phyloP scores from a whole-genome alignment of 2,797 vertebrate genomes.

The Phataginus tetradactyla region DNA sequence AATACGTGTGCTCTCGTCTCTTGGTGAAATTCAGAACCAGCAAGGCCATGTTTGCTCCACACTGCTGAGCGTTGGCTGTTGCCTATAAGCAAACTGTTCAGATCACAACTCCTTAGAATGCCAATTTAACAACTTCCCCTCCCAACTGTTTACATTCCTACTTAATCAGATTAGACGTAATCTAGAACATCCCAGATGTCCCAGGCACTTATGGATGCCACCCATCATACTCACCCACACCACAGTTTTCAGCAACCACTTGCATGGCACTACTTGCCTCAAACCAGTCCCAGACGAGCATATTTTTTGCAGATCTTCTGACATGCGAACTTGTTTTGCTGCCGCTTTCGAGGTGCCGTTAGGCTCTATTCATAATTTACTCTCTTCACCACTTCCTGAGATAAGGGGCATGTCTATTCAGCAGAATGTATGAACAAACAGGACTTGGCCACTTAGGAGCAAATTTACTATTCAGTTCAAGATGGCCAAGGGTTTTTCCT shows the following conservation, averaged over 20 bases:
- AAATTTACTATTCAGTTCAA: neutral
- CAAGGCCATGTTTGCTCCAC: neutral
- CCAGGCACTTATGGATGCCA: no score
- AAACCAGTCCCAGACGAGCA: neutral
- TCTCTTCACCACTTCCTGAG: neutral
- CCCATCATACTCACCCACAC: neutral
- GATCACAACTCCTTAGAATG: neutral
- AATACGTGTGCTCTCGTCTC: neutral
- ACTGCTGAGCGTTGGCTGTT: neutral
- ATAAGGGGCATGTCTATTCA: neutral
- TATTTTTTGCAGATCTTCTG: neutral
- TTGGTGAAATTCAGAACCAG: neutral
- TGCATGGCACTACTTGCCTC: neutral
- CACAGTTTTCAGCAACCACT: no score
- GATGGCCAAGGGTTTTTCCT: neutral
- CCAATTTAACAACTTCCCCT: neutral
- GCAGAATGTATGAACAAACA: neutral
- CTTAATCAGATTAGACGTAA: neutral
- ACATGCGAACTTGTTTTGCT: neutral
- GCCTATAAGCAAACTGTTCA: neutral
- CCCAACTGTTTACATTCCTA: neutral
- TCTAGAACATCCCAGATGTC: neutral
- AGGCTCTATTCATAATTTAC: accelerated
- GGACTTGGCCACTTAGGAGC: neutral
- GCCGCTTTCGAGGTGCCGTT: neutral